Conservation (phyloP, 1,140 invertebrate genomes). For the Venturia canescens region DNA sequence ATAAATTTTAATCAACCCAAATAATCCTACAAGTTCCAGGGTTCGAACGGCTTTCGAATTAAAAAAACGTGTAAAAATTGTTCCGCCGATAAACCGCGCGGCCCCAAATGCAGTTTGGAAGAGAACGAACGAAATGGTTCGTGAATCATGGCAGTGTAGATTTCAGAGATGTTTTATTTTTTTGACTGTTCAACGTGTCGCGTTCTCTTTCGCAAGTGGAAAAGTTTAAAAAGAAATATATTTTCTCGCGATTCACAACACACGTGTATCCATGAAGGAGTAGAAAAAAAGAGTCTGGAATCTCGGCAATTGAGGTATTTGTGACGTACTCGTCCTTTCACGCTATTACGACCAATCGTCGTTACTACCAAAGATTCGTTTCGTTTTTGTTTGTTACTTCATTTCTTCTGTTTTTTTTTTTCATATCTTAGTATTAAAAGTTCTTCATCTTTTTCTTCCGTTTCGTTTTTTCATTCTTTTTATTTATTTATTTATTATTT, state of each 20-base stretch:
- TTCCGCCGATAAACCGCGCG: too few relatives aligned
- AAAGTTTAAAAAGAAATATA: background rate
- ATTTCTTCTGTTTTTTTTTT: constrained; percentile 60
- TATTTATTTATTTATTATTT: constrained; percentile 46
- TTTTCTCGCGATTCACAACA: background rate
- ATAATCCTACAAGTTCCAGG: too few relatives aligned
- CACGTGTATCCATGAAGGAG: background rate
- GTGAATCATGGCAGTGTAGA: constrained; percentile 47
- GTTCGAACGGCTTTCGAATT: too few relatives aligned
- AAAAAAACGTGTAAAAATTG: too few relatives aligned
- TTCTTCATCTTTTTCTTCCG: constrained; percentile 59
- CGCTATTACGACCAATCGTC: constrained; percentile 48
- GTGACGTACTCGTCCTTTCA: constrained; percentile 60
- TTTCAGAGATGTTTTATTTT: constrained; percentile 18
- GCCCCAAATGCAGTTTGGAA: too few relatives aligned
- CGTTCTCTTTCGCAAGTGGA: background rate
- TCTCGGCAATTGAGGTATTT: constrained; percentile 74
- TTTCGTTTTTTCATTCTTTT: constrained; percentile 54
- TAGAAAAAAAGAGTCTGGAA: constrained; percentile 62
- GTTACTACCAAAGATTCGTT: constrained; percentile 60
- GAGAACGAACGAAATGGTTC: constrained; percentile 5
- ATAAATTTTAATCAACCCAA: too few relatives aligned
- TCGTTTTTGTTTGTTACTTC: constrained; percentile 43
- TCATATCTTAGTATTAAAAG: constrained; percentile 69
- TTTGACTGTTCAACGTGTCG: constrained; percentile 37